These are phyloP conservation scores for Zapus hudsonius DNA, from an alignment of 2,113 vertebrate genomes.

Conservation along the genomic window DNA sequence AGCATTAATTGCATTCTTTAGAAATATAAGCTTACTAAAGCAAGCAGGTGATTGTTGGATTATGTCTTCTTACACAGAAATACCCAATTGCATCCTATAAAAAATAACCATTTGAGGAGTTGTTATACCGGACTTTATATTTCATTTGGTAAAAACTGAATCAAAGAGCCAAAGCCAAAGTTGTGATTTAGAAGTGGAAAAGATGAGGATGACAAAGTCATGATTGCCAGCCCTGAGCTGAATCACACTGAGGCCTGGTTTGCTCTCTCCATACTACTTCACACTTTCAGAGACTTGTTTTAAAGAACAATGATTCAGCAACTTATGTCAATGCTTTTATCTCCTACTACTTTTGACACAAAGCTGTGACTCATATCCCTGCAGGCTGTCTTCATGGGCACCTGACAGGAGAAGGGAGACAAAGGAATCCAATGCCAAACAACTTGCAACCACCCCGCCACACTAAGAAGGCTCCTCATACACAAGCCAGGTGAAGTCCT, in stretches of 20 bases:
- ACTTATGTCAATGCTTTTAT: not conserved
- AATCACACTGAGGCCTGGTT: constrained; percentile 20
- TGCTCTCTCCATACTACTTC: not conserved
- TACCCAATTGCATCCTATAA: not conserved
- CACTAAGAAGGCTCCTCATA: not conserved
- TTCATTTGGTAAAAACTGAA: constrained; percentile 38
- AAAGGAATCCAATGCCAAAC: not conserved
- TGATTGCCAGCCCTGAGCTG: constrained; percentile 18
- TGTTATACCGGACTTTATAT: not conserved
- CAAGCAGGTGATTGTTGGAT: not conserved
- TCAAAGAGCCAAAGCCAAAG: constrained; percentile 16
- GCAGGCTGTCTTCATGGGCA: not conserved
- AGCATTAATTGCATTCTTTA: not conserved
- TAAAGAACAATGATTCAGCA: not conserved
- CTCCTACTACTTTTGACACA: not conserved
- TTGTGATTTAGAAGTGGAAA: constrained; percentile 59
- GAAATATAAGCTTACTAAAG: constrained; percentile 19
- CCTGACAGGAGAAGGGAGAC: not conserved
- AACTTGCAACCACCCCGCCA: not conserved
- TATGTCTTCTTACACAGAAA: constrained; percentile 12
- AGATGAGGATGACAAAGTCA: constrained; percentile 49
- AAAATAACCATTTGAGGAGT: not conserved
- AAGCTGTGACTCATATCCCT: not conserved
- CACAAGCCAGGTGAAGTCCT: rapidly evolving
- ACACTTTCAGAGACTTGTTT: not conserved